Evolutionary conservation across 2,888 invertebrate genomes (phyloP), one percentile per base, ranked within the genome.

Genomic region (Mythimna vitellina): DNA sequence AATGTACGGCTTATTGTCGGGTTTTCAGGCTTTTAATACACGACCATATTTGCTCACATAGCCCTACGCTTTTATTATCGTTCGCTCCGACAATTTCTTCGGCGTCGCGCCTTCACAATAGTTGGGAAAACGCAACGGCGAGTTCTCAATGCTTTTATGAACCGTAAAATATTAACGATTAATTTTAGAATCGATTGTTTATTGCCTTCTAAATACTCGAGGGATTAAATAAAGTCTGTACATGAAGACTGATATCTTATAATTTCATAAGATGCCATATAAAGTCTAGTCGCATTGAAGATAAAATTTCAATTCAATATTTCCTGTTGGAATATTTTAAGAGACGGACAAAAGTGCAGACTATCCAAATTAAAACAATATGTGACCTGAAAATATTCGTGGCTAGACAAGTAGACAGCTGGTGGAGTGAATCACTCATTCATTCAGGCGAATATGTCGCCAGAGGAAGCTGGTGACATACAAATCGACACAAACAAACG

Each of bases 1-100:
- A 91, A 93, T 89, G 91, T 93, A 95, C 92, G 89, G 92, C 92
- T 89, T 90, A 95, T 96, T 96, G 96, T 95, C 92, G 91, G 88
- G 90, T 89, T 92, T 93, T 92, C 92, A 93, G 93, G 84, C 82
- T 91, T 85, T 92, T 90, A 91, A 90, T 92, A 90, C 92, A 86
- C 86, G 85, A 90, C 92, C 91, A 91, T 94, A 91, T 94, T 94
- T 92, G 91, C 91, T 88, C 90, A 88, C 87, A 87, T 80, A 87
- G 88, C 82, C 89, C 91, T 89, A 89, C 91, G 90, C 90, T 92
- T 94, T 95, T 95, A 95, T 94, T 93, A 91, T 92, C 90, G 90
- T 83, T 78, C 84, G 79, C 84, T 78, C 77, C 80, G 85, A 83
- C 87, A 79, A 86, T 86, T 86, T 86, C 80, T 87, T 89, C 86